Percentiles rank a stretch among this genome's conserved stretches.
Conservation (phyloP, 2,888 invertebrate species). For the Acronicta aceris region DNA sequence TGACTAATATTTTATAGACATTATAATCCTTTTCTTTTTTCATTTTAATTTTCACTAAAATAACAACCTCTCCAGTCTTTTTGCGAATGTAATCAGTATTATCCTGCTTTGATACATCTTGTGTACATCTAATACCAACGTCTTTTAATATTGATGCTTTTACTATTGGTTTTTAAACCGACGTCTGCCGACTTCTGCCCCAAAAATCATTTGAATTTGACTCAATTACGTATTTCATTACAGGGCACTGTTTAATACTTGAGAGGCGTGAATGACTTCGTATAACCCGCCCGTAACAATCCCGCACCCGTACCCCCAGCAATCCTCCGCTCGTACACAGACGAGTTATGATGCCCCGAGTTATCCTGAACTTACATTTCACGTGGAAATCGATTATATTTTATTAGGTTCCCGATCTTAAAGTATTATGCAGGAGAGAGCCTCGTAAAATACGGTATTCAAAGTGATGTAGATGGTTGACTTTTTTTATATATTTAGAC, state of each 20-base stretch:
- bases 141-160: too few relatives aligned
- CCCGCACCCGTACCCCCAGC: slow-evolving; percentile 13
- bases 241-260: slow-evolving; percentile 53
- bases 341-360: slow-evolving; percentile 43
- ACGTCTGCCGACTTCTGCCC: too few relatives aligned
- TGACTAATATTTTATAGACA: too few relatives aligned
- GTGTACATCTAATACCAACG: too few relatives aligned
- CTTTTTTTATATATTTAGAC: too few relatives aligned
- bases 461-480: slow-evolving; percentile 5
- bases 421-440: slow-evolving; percentile 41
- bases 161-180: too few relatives aligned
- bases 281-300: slow-evolving; percentile 52
- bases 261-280: slow-evolving; percentile 55
- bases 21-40: too few relatives aligned
- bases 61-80: too few relatives aligned
- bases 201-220: neutral
- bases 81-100: too few relatives aligned
- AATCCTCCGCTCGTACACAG: slow-evolving; percentile 8
- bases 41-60: too few relatives aligned
- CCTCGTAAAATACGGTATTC: slow-evolving; percentile 23
- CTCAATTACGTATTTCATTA: slow-evolving; percentile 29
- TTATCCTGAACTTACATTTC: slow-evolving; percentile 50
- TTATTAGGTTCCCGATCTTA: slow-evolving; percentile 55
- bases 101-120: too few relatives aligned
- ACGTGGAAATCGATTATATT: slow-evolving; percentile 61